Evolutionary conservation across 30 jellyfish, hydroid and myxozoan genomes (phyloP), one percentile per base, ranked within the genome.

Genomic region (Nemopilema nomurai): DNA sequence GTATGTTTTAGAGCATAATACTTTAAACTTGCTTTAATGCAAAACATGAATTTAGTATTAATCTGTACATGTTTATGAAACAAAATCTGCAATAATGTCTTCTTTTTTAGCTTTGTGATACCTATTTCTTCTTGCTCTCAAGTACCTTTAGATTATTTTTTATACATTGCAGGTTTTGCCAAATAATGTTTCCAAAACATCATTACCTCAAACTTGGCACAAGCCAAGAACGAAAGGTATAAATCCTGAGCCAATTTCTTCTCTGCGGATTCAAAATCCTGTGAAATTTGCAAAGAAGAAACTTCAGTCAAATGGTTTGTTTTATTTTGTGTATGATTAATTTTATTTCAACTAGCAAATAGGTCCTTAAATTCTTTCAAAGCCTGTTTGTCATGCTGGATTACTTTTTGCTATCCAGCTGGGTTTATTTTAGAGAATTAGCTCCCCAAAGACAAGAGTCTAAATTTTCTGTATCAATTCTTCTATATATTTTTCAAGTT

Each of bases 181-280:
- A 22, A 26, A 71, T 74, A 28, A 17, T 22, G 74, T 49, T 23
- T 24, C 66, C 53, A 49, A 49, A 28, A 49, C 72, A n/a, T 74
- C 84, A 30, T 30, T 30, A n/a, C 31, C 74, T 20, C 72, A 49
- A n/a, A 29, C 25, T 18, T 74, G 32, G 74, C 73, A 74, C 31
- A 29, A 20, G 26, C 74, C 75, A 16, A 71, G 74, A 20, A 74
- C 33, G 23, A 71, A 30, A 74, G 74, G 79, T 18, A 74, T 28
- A 21, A 29, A 49, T 22, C 28, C 84, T 24, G 53, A 22, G 74
- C 31, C 84, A 18, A 20, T 49, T 28, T 20, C 27, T 31, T 49
- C 74, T 18, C 31, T 74, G 33, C 33, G 20, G 62, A 19, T 64
- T 64, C 74, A 64, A 64, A 64, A 64, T 6, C 74, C 74, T 20